phyloP scores from a whole-genome alignment of 2,888 invertebrate genomes.

The Mythimna ferrago region DNA sequence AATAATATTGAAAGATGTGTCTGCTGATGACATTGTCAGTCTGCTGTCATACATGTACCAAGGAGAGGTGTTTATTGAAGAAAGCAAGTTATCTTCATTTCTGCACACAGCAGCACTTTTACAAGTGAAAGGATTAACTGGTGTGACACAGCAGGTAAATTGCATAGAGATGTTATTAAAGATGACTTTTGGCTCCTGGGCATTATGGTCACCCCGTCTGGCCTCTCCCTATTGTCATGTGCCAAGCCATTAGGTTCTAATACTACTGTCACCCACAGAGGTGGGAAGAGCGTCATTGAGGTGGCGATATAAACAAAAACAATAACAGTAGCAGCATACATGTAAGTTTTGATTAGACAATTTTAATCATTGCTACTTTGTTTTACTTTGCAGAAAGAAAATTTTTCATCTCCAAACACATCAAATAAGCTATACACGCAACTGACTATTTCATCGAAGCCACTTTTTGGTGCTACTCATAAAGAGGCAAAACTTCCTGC shows the following conservation, averaged over 20 bases:
- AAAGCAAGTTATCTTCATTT: slow-evolving; percentile 92
- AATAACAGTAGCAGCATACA: no score
- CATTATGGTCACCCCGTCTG: no score
- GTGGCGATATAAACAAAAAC: no score
- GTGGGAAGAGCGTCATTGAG: no score
- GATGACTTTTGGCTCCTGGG: no score
- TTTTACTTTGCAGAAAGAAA: slow-evolving; percentile 82
- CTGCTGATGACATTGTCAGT: slow-evolving; percentile 92
- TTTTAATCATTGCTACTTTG: not conserved
- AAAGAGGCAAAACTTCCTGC: slow-evolving; percentile 84
- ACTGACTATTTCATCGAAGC: slow-evolving; percentile 86
- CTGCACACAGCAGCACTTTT: slow-evolving; percentile 92
- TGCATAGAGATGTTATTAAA: not conserved
- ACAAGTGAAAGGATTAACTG: slow-evolving; percentile 92
- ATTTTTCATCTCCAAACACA: slow-evolving; percentile 80
- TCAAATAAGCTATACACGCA: slow-evolving; percentile 87
- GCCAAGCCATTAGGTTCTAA: no score
- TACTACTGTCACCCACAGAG: no score
- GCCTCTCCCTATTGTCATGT: no score
- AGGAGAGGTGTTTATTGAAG: slow-evolving; percentile 93
- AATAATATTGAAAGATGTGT: slow-evolving; percentile 93
- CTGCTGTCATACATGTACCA: slow-evolving; percentile 93
- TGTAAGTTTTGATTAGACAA: no score
- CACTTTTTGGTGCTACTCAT: slow-evolving; percentile 75
- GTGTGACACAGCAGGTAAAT: slow-evolving; percentile 87